These are phyloP conservation scores for Sitobion miscanthi DNA, from an alignment of 1,140 invertebrate species.

Conservation along the genomic window DNA sequence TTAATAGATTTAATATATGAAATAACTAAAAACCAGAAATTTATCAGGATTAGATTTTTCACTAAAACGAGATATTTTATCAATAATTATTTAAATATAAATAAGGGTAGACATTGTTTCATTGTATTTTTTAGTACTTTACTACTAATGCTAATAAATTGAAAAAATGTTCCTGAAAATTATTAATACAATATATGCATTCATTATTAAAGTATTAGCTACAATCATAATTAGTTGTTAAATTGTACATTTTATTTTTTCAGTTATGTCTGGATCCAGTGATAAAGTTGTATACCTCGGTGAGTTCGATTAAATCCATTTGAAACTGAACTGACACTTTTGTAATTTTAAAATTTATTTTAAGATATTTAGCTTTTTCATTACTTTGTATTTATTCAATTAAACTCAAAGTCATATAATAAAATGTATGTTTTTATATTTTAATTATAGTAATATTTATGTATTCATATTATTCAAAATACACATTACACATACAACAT, in stretches of 20 bases:
- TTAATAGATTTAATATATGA: too few relatives aligned
- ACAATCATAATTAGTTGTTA: not conserved
- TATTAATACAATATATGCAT: not conserved
- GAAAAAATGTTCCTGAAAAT: not conserved
- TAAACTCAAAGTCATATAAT: not conserved
- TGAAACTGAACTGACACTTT: not conserved
- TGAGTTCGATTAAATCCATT: slow-evolving; percentile 71
- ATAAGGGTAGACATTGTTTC: too few relatives aligned
- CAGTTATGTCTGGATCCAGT: slow-evolving; percentile 90
- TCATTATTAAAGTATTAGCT: not conserved
- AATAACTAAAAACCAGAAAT: too few relatives aligned
- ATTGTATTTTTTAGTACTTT: too few relatives aligned
- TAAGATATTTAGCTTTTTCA: not conserved
- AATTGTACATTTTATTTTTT: slow-evolving; percentile 63
- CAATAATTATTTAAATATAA: too few relatives aligned
- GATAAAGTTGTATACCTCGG: slow-evolving; percentile 97
- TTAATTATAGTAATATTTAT: not conserved
- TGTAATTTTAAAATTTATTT: slow-evolving; percentile 1
- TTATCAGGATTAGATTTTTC: too few relatives aligned
- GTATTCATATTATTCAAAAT: not conserved
- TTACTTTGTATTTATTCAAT: not conserved
- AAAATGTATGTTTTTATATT: not conserved
- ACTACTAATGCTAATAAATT: too few relatives aligned
- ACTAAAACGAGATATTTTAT: too few relatives aligned
- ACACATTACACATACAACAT: not conserved